Base-by-base conservation (phyloP, 2,888 invertebrate species). In the Punctoribates punctum region DNA sequence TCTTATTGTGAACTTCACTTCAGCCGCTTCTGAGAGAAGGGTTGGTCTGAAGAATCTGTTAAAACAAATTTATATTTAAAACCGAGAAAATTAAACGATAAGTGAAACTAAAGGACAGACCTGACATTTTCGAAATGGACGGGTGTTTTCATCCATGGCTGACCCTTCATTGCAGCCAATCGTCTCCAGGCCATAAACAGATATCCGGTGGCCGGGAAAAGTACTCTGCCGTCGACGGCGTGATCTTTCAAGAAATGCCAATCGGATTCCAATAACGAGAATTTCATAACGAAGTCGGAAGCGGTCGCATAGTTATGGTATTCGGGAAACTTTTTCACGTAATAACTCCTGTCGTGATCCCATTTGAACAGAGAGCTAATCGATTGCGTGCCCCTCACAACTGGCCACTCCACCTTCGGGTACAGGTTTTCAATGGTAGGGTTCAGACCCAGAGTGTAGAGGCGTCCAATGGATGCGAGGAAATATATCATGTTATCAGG, bases 301-400 rank as follows among this genome's bases (percentile, higher is more conserved):
- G 75, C 75, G 29, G 77, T 67, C 29, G 77, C 73, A 51, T 73
- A 73, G 51, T 73, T 73, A 34, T 73, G 73, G 20, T 23, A 74
- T 46, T 73, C 74, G 4, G 77, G 77, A 46, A 65, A 77, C 20
- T 73, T 73, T 17, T 57, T 67, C 6, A 83, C 82, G 25, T 83
- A 82, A 85, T 86, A 87, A 54, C 83, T 81, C 48, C 83, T 81
- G 6, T 81, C 78, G 81, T 98, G 97, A 85, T 99, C 96, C 98
- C 98, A 98, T 79, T 88, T 88, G 80, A 98, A 86, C 84, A 90
- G 87, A 0, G 94, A 90, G 78, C 91, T 90, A 73, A 98, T 87
- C 89, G 92, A 91, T 0, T 96, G 95, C 27, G 97, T 97, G 80
- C 93, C 93, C 79, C 90, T 88, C 23, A 94, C 89, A 70, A 97